These are phyloP conservation scores for Urophycis tenuis DNA, from an alignment of 2,797 vertebrate genomes.

Conservation along the genomic window DNA sequence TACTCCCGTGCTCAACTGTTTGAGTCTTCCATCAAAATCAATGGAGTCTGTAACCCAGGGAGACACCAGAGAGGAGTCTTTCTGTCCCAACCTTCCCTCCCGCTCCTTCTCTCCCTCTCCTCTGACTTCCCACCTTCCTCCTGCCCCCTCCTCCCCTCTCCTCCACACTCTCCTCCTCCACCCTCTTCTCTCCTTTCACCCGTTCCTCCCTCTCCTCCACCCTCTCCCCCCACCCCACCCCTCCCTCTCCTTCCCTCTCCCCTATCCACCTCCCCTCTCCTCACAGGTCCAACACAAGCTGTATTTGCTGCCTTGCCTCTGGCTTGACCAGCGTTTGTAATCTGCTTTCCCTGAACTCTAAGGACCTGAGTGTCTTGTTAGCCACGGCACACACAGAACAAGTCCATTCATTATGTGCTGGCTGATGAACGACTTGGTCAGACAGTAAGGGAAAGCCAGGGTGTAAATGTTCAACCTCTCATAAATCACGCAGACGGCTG, in stretches of 20 bases:
- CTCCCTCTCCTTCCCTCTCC: not conserved
- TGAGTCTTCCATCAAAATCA: not conserved
- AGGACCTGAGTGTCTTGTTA: conserved; percentile 76
- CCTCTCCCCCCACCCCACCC: not conserved
- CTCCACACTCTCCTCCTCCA: not conserved
- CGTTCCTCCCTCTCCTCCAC: not conserved
- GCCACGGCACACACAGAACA: conserved; percentile 68
- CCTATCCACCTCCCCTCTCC: conserved; percentile 21
- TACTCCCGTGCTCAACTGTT: not conserved
- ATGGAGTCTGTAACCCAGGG: not conserved
- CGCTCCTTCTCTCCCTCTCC: not conserved
- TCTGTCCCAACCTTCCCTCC: not conserved
- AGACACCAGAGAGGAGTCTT: not conserved
- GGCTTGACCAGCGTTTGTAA: conserved; percentile 72
- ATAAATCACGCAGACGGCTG: conserved; percentile 75
- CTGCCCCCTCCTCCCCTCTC: not conserved
- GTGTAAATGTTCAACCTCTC: conserved; percentile 80
- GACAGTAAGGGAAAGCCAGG: conserved; percentile 78
- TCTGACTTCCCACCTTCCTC: not conserved
- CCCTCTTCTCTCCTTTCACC: not conserved
- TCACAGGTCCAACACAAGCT: conserved; percentile 45
- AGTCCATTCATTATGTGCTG: conserved; percentile 78
- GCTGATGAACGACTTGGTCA: conserved; percentile 78
- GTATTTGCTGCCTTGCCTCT: conserved; percentile 62
- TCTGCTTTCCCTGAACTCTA: conserved; percentile 75